phyloP scores from a whole-genome alignment of 2,888 invertebrate genomes.

The Trimorus sp. region DNA sequence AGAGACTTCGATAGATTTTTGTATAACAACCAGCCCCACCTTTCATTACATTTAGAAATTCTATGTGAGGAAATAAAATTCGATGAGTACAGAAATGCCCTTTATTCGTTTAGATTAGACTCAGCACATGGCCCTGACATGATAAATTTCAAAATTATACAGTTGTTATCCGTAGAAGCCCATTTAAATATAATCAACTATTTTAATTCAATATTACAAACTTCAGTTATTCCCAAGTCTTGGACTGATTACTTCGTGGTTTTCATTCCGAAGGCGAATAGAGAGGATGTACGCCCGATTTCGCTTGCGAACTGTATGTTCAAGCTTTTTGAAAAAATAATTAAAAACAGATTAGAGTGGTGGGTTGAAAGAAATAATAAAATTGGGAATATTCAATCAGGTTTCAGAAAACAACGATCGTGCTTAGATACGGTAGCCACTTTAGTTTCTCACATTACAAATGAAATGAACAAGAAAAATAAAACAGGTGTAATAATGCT shows the following conservation, averaged over 20 bases:
- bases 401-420: background rate
- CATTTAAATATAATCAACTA: background rate
- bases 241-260: slow-evolving; percentile 28
- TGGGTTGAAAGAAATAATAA: slow-evolving; percentile 15
- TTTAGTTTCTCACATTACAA: background rate
- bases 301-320: slow-evolving; percentile 23
- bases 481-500: background rate
- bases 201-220: slow-evolving; percentile 10
- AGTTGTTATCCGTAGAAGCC: background rate
- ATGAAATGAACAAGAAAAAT: background rate
- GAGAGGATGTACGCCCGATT: slow-evolving; percentile 7
- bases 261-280: slow-evolving; percentile 17
- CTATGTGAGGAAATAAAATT: too few relatives aligned
- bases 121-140: slow-evolving; percentile 25
- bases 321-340: slow-evolving; percentile 24
- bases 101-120: slow-evolving; percentile 5
- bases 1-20: background rate
- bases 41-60: background rate
- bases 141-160: slow-evolving; percentile 9
- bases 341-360: slow-evolving; percentile 15
- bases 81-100: slow-evolving; percentile 23
- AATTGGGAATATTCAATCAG: slow-evolving; percentile 2
- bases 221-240: background rate
- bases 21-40: background rate
- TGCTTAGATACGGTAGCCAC: slow-evolving; percentile 1